Conservation (phyloP, 1,140 invertebrate species). For the Glomeris maerens region DNA sequence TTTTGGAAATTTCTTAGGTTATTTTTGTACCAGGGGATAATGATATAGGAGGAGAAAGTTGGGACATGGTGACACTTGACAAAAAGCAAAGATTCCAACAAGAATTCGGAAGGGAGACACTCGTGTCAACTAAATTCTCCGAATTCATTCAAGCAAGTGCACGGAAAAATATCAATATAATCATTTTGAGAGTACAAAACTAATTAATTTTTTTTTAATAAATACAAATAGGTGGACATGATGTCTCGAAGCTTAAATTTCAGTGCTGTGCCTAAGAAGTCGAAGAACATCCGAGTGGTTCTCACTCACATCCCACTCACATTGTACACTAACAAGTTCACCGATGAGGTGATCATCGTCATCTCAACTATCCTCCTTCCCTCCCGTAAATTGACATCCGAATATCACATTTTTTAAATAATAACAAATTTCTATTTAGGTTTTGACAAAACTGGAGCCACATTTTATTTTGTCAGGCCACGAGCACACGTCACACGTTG, state of each 20-base stretch:
- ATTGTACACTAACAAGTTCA: conserved; percentile 18
- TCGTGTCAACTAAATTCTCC: conserved; percentile 18
- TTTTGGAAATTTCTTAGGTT: not conserved
- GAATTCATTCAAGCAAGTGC: conserved; percentile 8
- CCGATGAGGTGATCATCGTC: conserved; percentile 10
- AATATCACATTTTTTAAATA: conserved; percentile 27
- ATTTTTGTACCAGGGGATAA: conserved; percentile 69
- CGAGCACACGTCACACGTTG: conserved; percentile 45
- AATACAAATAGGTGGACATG: conserved; percentile 45
- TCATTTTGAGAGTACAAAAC: conserved; percentile 5
- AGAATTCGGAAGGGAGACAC: conserved; percentile 48
- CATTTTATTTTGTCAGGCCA: conserved; percentile 73
- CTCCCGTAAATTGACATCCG: conserved; percentile 21
- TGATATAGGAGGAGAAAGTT: conserved; percentile 78
- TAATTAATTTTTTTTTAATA: conserved; percentile 13
- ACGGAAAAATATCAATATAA: no score
- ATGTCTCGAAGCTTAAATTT: conserved; percentile 33
- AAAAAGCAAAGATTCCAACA: conserved; percentile 63
- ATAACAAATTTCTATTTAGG: conserved; percentile 38
- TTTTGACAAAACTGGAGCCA: conserved; percentile 48
- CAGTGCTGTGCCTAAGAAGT: conserved; percentile 12
- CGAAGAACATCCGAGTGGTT: conserved; percentile 41
- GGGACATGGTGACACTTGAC: conserved; percentile 50
- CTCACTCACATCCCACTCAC: conserved; percentile 54
- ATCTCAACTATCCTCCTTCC: conserved; percentile 4